Evolutionary conservation across 2,113 vertebrate genomes (phyloP), one percentile per base, ranked within the genome.

Genomic region (Podarcis cretensis): DNA sequence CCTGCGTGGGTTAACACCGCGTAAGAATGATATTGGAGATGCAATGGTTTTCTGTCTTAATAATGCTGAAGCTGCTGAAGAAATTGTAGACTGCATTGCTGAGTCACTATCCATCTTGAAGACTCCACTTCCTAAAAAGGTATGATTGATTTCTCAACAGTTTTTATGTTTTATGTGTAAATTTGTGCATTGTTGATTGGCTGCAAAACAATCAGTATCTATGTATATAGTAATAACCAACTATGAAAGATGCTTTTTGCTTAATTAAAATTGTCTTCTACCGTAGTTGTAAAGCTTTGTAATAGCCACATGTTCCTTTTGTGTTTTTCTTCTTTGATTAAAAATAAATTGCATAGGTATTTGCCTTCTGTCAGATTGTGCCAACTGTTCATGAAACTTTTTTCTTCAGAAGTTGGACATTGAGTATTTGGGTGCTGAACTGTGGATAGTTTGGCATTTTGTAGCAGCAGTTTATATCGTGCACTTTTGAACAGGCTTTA

Each of bases 51-150:
- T 99, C 96, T 99, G 99, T 92, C 98, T 99, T 32, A 98, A 97
- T 89, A 99, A 98, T n/a, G 99, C 99, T 0, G 99, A 99, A 92
- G 99, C 99, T 89, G 99, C 99, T 63, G 99, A 99, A 93, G 99
- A 99, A 96, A 99, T 99, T 83, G 99, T 99, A 71, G 99, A 99
- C 94, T 99, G 99, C 89, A 96, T 99, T 89, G 96, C 99, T 0
- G 99, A 99, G 88, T 99, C 99, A 0, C 93, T 99, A 92, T 99
- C 99, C 68, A 99, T 99, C 95, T 96, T 99, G 87, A 99, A 99
- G 96, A 99, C 99, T 9, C 98, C 99, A n/a, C 98, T 99, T 90
- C 99, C 99, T 74, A 99, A 99, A 95, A 99, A 99, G 98, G 99
- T 98, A 89, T 82, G 89, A 32, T 54, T 65, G 37, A 89, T 85